A percentile compares a stretch with the other conserved stretches of the same genome.
Conservation (phyloP, 53 echinoderm and acorn worm species). For the Henricia sp. region DNA sequence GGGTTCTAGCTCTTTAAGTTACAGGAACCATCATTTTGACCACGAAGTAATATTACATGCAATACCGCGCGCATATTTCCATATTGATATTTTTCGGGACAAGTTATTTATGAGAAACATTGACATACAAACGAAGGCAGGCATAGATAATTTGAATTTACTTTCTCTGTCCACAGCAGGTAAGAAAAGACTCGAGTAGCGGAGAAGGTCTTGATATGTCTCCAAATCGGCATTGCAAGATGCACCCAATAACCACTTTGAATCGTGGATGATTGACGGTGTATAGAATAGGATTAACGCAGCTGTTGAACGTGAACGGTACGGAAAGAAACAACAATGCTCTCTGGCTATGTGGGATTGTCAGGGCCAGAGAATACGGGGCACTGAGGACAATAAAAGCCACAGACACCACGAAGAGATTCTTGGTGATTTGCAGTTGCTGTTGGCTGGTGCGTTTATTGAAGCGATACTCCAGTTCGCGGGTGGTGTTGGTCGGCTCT, state of each 20-base stretch:
- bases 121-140: background rate
- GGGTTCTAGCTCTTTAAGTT: background rate
- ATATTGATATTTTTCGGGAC: background rate
- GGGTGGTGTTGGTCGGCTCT: background rate
- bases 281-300: constrained; percentile 73
- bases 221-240: constrained; percentile 55
- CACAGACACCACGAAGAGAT: constrained; percentile 39
- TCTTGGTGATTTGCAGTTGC: constrained; percentile 52
- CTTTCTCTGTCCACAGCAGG: background rate
- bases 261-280: constrained; percentile 65
- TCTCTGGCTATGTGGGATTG: background rate
- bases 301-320: constrained; percentile 63
- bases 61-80: background rate
- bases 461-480: constrained; percentile 30
- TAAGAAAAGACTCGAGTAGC: constrained; percentile 7
- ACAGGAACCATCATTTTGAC: background rate
- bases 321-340: constrained; percentile 43
- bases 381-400: constrained; percentile 37
- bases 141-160: too few species aligned
- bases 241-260: constrained; percentile 60
- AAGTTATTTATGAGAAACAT: background rate
- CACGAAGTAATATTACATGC: background rate
- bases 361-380: constrained; percentile 22
- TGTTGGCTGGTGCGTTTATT: constrained; percentile 11
- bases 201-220: constrained; percentile 50